A percentile compares a stretch with the other conserved stretches of the same genome.
Evolutionary conservation across 2,888 invertebrate species (phyloP).

Genomic region (Microdon myrmicae): DNA sequence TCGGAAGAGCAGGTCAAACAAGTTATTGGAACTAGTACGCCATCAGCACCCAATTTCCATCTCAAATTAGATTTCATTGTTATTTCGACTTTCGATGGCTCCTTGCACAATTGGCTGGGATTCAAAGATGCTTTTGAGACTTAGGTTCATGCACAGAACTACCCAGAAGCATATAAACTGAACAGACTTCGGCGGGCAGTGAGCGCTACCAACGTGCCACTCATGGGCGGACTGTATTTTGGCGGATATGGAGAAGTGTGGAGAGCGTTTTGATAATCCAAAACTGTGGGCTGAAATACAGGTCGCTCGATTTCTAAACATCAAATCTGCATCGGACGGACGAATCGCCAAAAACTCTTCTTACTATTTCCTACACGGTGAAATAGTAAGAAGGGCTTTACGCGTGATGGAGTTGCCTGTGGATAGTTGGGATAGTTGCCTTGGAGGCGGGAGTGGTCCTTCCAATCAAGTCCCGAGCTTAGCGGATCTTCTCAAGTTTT

Average conservation of each 20-base stretch:
- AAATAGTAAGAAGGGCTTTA: background rate
- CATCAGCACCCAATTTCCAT: background rate
- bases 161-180: conserved; percentile 8
- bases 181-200: conserved; percentile 10
- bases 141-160: background rate
- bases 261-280: conserved; percentile 4
- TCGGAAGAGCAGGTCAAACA: no score
- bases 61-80: conserved; percentile 2
- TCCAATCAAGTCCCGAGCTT: background rate
- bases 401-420: background rate
- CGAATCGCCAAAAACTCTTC: background rate
- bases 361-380: background rate
- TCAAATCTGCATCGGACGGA: conserved; percentile 9
- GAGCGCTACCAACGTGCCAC: background rate
- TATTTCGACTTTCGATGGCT: conserved; percentile 9
- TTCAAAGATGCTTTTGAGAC: conserved; percentile 19
- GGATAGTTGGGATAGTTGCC: background rate
- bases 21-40: background rate
- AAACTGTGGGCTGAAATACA: conserved; percentile 30
- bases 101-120: conserved; percentile 6
- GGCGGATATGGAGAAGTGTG: conserved; percentile 12
- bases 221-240: conserved; percentile 11
- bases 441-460: no score
- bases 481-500: background rate
- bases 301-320: conserved; percentile 29